A percentile compares a stretch with the other conserved stretches of the same genome.
phyloP scores from a whole-genome alignment of 2,797 vertebrate genomes.

The Iguana delicatissima region DNA sequence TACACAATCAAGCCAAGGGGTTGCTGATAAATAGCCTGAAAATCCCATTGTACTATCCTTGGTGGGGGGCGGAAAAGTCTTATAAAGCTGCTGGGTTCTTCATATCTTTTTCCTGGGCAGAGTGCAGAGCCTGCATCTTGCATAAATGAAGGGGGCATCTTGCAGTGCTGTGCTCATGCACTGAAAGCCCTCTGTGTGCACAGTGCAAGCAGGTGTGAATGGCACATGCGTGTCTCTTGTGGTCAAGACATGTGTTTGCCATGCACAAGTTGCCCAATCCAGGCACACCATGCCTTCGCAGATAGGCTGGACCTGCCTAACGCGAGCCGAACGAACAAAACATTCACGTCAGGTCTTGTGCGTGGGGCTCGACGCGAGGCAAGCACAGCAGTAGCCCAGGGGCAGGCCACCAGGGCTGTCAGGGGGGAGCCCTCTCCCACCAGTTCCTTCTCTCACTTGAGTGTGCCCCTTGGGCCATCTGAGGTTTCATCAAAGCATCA shows the following conservation, averaged over 20 bases:
- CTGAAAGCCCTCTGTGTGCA: not conserved
- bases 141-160: not conserved
- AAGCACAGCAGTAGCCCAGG: constrained; percentile 70
- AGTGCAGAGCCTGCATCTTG: too few species aligned
- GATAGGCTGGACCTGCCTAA: constrained; percentile 96
- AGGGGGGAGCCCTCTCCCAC: not conserved
- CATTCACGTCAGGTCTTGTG: constrained; percentile 98
- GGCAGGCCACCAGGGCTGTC: not conserved
- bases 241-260: accelerated
- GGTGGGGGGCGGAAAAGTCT: too few species aligned
- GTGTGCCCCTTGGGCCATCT: not conserved
- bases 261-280: not conserved
- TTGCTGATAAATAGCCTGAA: not conserved
- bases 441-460: not conserved
- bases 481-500: not conserved
- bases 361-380: constrained; percentile 98
- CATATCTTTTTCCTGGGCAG: not conserved
- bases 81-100: not conserved
- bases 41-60: not conserved
- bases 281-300: constrained; percentile 53
- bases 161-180: not conserved
- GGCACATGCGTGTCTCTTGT: accelerated
- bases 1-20: not conserved
- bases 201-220: not conserved
- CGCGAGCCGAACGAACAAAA: constrained; percentile 99